Base-by-base conservation (phyloP, 1,140 invertebrate species). In the Bombus waltoni region DNA sequence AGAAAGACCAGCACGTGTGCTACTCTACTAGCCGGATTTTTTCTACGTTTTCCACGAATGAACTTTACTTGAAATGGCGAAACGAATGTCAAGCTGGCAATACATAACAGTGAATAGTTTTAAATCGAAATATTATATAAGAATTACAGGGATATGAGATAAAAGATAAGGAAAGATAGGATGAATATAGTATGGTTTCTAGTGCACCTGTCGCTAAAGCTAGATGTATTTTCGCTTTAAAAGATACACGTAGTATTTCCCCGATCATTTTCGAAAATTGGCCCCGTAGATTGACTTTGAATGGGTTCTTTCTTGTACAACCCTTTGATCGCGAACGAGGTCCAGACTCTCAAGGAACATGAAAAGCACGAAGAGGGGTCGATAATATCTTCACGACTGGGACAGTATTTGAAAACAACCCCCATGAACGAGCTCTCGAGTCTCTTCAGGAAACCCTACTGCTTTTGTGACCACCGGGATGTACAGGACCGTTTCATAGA, bases 391-490 rank as follows among this genome's bases (percentile, higher is more conserved):
- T 40, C 57, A 32, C 32, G 74, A 38, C 57, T 25, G 71, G 83
- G 65, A 88, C 65, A 79, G 79, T 88, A 91, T 89, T 91, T 89
- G 74, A 87, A 91, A 91, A 91, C 90, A 91, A 87, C 59, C 90
- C 78, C 72, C 47, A 62, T 68, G 80, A 87, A 81, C 84, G 80
- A 81, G 71, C 78, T 70, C 35, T 42, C 40, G 71, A 75, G 62
- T 70, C 80, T 83, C 72, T 59, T 53, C 44, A 35, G 44, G 74
- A 71, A 71, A 42, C 44, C 66, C 66, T 57, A n/a, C 32, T 25
- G 83, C 83, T 72, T 84, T 79, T 84, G 66, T 84, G 66, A 25
- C 40, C 35, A 42, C 38, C 53, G 47, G 18, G 68, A 73, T 40
- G 42, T 70, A 47, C 32, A 25, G 73, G 59, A 78, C 73, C 82